Conservation (phyloP, 2,797 vertebrate species). For the Echeneis naucrates region DNA sequence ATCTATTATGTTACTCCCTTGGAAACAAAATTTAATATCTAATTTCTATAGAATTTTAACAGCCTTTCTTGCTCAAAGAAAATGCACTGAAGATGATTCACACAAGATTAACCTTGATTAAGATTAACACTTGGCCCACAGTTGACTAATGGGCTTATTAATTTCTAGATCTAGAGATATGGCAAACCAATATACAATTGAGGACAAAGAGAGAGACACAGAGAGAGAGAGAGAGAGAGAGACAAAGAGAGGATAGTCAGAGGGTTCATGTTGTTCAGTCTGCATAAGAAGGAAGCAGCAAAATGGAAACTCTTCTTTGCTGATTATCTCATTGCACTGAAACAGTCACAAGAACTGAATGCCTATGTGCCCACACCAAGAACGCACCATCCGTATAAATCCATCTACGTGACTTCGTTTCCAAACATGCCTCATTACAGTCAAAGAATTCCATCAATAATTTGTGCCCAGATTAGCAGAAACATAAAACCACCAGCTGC, state of each 20-base stretch:
- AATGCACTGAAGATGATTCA: conserved; percentile 15
- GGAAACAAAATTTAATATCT: background rate
- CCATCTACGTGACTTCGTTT: conserved; percentile 16
- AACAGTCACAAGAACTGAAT: conserved; percentile 29
- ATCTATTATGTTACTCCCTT: background rate
- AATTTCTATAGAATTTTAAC: background rate
- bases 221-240: background rate
- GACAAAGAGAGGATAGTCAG: conserved; percentile 19
- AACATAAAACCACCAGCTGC: background rate
- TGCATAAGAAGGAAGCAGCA: conserved; percentile 20
- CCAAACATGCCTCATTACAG: conserved; percentile 1
- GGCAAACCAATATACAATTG: conserved; percentile 36
- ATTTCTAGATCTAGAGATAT: conserved; percentile 43
- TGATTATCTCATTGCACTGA: conserved; percentile 41
- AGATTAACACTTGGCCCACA: conserved; percentile 18
- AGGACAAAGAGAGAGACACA: conserved; percentile 17
- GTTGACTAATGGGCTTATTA: conserved; percentile 62
- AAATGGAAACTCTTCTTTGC: conserved; percentile 54
- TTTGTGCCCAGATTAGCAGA: background rate
- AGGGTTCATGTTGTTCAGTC: conserved; percentile 11
- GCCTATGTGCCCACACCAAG: conserved; percentile 34
- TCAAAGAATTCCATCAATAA: background rate
- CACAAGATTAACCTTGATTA: conserved; percentile 47
- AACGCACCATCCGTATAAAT: conserved; percentile 9
- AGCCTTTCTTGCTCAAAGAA: conserved; percentile 17